phyloP scores from a whole-genome alignment of 2,797 vertebrate genomes.

The Hafferia zeledoni region DNA sequence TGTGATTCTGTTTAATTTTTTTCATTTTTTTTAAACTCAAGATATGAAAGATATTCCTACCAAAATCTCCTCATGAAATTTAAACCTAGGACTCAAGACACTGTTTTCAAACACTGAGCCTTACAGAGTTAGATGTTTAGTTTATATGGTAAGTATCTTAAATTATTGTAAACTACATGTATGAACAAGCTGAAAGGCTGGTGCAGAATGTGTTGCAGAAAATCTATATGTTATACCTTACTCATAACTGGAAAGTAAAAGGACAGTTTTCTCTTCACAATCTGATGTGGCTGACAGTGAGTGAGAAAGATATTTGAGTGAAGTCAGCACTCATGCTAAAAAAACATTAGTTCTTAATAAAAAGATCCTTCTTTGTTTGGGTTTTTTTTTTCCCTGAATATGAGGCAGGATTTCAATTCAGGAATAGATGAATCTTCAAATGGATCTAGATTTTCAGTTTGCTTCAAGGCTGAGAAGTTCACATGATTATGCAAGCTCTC shows the following conservation, averaged over 20 bases:
- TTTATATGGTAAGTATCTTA: background rate
- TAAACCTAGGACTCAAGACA: background rate
- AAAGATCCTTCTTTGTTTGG: background rate
- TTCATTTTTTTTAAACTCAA: background rate
- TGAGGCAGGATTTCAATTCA: background rate
- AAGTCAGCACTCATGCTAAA: background rate
- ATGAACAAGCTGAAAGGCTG: background rate
- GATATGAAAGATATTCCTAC: background rate
- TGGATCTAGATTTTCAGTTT: background rate
- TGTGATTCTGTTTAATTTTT: background rate
- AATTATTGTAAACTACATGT: background rate
- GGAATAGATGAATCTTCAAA: background rate
- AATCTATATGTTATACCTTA: background rate
- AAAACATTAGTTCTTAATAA: background rate
- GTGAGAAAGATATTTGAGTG: background rate
- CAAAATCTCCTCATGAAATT: background rate
- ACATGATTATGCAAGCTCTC: background rate
- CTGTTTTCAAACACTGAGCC: background rate
- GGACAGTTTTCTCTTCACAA: background rate
- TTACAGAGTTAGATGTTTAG: background rate
- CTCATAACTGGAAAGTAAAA: background rate
- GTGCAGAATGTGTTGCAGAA: background rate
- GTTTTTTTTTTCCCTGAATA: background rate
- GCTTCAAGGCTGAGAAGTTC: background rate
- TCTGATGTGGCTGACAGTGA: background rate